A percentile compares a stretch with the other conserved stretches of the same genome.
These are phyloP conservation scores for Camponotus pennsylvanicus DNA, from an alignment of 1,140 invertebrate genomes.

Conservation along the genomic window DNA sequence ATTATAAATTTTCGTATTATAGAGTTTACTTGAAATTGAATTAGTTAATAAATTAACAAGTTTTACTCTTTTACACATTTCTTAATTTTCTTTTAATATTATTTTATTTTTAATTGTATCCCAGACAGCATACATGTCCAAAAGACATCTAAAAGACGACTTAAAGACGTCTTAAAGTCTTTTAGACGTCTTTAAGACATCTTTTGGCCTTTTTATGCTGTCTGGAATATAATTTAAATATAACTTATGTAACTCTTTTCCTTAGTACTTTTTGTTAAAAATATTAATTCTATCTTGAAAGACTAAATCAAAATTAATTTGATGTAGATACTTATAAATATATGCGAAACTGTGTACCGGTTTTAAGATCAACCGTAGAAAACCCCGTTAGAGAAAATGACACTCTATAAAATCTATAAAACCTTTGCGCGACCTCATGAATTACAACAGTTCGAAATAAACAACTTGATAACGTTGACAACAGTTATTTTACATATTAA, in stretches of 20 bases:
- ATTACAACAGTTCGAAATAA: background rate
- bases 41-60: background rate
- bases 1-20: background rate
- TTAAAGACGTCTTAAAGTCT: no score
- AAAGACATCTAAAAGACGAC: no score
- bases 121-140: no score
- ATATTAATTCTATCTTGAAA: background rate
- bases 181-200: no score
- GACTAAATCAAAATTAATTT: background rate
- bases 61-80: background rate
- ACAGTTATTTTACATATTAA: background rate
- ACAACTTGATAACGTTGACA: background rate
- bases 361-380: conserved; percentile 11
- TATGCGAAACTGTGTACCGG: background rate
- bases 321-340: background rate
- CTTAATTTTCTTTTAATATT: background rate
- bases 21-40: background rate
- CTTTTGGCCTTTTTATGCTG: no score
- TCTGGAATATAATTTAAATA: no score
- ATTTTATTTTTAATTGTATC: background rate
- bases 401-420: background rate
- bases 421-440: background rate
- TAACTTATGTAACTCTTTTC: background rate
- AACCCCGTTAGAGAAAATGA: conserved; percentile 33
- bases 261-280: background rate